These are phyloP conservation scores for Dryoscopus gambensis DNA, from an alignment of 2,113 vertebrate species.

Conservation along the genomic window DNA sequence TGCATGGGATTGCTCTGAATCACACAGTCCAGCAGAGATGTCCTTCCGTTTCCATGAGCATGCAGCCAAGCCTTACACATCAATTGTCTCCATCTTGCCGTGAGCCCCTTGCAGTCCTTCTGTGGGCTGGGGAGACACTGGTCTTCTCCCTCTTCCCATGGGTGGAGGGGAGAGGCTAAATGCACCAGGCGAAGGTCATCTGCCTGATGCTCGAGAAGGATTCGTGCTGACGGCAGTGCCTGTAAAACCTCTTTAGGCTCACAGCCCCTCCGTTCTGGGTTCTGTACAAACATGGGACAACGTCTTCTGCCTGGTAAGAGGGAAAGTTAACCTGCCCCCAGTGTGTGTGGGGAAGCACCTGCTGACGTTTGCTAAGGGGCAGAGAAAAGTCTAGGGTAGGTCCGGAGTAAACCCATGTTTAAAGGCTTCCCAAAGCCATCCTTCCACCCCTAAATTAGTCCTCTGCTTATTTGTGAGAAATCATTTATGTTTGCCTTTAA, in stretches of 20 bases:
- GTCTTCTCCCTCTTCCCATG: not conserved
- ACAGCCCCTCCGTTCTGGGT: not conserved
- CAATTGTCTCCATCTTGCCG: fast-evolving
- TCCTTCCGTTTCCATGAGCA: not conserved
- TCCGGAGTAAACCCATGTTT: not conserved
- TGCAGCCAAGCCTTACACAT: not conserved
- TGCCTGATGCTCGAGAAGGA: fast-evolving
- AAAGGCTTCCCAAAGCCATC: not conserved
- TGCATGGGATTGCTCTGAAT: not conserved
- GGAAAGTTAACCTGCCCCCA: not conserved
- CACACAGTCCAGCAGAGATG: not conserved
- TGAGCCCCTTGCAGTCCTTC: fast-evolving
- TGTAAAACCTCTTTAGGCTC: not conserved
- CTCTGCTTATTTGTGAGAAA: not conserved
- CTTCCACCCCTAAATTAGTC: not conserved
- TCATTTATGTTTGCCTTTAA: not conserved
- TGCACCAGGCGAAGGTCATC: not conserved
- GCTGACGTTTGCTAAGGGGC: not conserved
- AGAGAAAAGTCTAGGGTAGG: not conserved
- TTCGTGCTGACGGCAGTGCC: not conserved
- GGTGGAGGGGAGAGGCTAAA: not conserved
- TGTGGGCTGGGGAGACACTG: not conserved
- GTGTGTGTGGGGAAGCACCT: fast-evolving
- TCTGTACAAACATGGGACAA: not conserved
- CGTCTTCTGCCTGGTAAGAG: not conserved